Conservation (phyloP, 2,113 vertebrate genomes). For the Grus americana region DNA sequence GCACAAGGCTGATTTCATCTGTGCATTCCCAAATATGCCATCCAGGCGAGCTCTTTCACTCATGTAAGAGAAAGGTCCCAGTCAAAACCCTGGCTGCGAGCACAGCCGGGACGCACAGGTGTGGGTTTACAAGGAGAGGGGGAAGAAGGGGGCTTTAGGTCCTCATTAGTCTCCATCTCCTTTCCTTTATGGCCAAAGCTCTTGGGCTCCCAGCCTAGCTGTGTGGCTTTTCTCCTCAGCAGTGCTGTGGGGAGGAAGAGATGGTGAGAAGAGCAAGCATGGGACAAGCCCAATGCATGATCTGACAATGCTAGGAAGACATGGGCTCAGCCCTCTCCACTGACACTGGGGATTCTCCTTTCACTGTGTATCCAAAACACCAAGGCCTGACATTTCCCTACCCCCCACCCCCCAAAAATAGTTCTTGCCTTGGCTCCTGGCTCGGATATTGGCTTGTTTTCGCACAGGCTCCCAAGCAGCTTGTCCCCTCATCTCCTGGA, state of each 20-base stretch:
- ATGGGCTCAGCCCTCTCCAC: not conserved
- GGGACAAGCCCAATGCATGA: not conserved
- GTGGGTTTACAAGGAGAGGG: constrained; percentile 35
- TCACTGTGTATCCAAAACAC: not conserved
- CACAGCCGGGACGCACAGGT: not conserved
- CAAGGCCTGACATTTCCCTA: not conserved
- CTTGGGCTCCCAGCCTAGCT: not conserved
- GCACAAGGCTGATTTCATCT: not conserved
- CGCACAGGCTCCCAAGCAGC: not conserved
- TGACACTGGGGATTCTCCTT: not conserved
- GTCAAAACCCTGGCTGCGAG: not conserved
- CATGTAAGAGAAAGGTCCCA: not conserved
- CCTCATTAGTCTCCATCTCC: not conserved
- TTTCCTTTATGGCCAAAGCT: not conserved
- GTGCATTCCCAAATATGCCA: not conserved
- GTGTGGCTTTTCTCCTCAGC: not conserved
- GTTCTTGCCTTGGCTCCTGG: not conserved
- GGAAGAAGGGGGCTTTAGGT: not conserved
- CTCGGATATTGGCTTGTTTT: not conserved
- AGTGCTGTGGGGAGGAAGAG: not conserved
- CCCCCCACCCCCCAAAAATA: fast-evolving
- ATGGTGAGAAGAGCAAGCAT: not conserved
- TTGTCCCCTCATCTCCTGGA: not conserved
- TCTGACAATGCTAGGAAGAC: not conserved
- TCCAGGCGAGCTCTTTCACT: not conserved